These are phyloP conservation scores for Macrosoma leucophasiata DNA, from an alignment of 2,888 invertebrate species.

Conservation along the genomic window DNA sequence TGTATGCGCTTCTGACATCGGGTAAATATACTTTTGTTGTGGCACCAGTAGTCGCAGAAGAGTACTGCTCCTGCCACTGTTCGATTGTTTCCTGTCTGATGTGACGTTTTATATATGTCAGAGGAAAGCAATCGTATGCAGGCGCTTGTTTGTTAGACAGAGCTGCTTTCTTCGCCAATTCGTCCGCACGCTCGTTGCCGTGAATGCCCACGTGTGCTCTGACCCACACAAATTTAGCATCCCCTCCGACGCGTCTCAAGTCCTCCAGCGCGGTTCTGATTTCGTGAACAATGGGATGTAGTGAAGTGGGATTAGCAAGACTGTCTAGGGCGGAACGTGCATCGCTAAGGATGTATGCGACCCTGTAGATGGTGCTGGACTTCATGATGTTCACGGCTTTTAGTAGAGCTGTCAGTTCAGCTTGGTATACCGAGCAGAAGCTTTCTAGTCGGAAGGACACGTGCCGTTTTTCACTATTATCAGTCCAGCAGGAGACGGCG, in stretches of 20 bases:
- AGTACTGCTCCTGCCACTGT: not conserved
- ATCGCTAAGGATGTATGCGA: not conserved
- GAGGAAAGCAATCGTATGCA: not conserved
- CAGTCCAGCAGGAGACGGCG: not conserved
- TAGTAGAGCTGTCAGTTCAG: not conserved
- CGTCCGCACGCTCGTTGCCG: no score
- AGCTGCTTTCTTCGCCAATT: no score
- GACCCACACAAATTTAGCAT: not conserved
- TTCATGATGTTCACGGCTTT: not conserved
- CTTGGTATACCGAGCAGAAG: not conserved
- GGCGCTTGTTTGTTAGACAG: no score
- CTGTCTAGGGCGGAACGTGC: not conserved
- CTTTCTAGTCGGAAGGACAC: not conserved
- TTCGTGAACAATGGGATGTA: not conserved
- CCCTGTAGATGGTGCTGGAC: not conserved
- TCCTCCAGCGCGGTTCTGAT: not conserved
- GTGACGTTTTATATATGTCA: not conserved
- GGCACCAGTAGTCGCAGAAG: not conserved
- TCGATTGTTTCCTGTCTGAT: not conserved
- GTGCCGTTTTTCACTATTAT: no score
- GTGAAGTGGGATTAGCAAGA: not conserved
- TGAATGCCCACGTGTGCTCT: not conserved
- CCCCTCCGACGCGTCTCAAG: not conserved
- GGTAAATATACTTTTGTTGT: not conserved
- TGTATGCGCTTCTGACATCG: not conserved